Base-by-base conservation (phyloP, 2,888 invertebrate genomes). In the Lasius fuliginosus region DNA sequence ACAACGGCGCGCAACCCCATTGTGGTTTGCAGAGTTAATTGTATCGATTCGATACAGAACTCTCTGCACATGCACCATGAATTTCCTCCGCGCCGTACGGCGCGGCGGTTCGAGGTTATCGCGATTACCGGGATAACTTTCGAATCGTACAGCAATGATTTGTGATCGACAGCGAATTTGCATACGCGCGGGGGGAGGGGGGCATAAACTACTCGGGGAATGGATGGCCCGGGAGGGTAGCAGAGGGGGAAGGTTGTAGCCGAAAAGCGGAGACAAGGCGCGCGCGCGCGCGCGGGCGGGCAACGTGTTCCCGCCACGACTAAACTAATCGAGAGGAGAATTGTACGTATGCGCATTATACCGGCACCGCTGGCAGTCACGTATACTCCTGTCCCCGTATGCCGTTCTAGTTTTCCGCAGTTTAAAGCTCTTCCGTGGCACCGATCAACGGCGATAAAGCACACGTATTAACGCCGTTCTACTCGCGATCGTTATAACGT, bases 11-110 rank as follows among this genome's bases (percentile, higher is more conserved):
- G 49, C 79, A 86, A 82, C 83, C 76, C 79, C 69, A 83, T 81
- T 89, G 88, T 68, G 87, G 89, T 86, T 75, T 53, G 76, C 71
- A 67, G 79, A 83, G 88, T 89, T 90, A 90, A 89, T 89, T 88
- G 86, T 88, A 87, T 83, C 88, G 87, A 90, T 88, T 90, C 88
- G 87, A 85, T 84, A 84, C 64, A 60, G 86, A 53, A 53, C 49
- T 53, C 69, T 56, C 15, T 73, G 79, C 68, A 69, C 68, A 69
- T 77, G 84, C 62, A 81, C 90, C 84, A 87, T 86, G 89, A 88
- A 89, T 89, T 89, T 90, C 85, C 64, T 60, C 30, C 71, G 58
- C 69, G 74, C 75, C 85, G 65, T 83, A 81, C 82, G 73, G 84
- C 58, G 84, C 74, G 62, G 46, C 46, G 58, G 49, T 18, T 81